These are phyloP conservation scores for Bradysia coprophila DNA, from an alignment of 1,140 invertebrate genomes.

Conservation along the genomic window DNA sequence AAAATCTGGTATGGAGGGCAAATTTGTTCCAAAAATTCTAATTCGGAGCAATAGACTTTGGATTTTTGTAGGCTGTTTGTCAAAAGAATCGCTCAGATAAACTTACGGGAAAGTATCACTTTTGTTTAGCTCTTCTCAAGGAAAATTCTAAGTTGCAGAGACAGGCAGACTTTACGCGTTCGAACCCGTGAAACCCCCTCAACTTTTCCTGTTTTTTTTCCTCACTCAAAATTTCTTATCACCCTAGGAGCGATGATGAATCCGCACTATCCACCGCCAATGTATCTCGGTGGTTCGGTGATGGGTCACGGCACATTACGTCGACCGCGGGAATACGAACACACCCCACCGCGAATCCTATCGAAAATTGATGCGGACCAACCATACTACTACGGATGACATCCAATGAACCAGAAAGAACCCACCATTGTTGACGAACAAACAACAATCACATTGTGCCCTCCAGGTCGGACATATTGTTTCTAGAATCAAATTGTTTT, in stretches of 20 bases:
- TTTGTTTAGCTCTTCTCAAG: too few species aligned
- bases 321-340: not conserved
- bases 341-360: not conserved
- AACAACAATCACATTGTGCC: constrained; percentile 1
- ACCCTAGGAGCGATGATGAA: not conserved
- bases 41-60: too few species aligned
- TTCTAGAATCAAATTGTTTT: constrained; percentile 3
- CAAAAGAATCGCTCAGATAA: too few species aligned
- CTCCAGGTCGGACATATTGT: constrained; percentile 1
- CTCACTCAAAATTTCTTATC: not conserved
- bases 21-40: too few species aligned
- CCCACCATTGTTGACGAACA: not conserved
- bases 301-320: not conserved
- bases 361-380: constrained; percentile 1
- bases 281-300: not conserved
- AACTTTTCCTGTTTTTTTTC: not conserved
- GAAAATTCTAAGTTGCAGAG: too few species aligned
- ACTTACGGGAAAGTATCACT: too few species aligned
- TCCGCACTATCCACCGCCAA: not conserved
- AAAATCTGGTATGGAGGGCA: too few species aligned
- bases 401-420: not conserved
- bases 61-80: too few species aligned
- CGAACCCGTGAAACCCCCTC: too few species aligned
- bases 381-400: constrained; percentile 1
- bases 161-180: too few species aligned